phyloP scores from a whole-genome alignment of 2,888 invertebrate species.

The Tetramorium bicarinatum region DNA sequence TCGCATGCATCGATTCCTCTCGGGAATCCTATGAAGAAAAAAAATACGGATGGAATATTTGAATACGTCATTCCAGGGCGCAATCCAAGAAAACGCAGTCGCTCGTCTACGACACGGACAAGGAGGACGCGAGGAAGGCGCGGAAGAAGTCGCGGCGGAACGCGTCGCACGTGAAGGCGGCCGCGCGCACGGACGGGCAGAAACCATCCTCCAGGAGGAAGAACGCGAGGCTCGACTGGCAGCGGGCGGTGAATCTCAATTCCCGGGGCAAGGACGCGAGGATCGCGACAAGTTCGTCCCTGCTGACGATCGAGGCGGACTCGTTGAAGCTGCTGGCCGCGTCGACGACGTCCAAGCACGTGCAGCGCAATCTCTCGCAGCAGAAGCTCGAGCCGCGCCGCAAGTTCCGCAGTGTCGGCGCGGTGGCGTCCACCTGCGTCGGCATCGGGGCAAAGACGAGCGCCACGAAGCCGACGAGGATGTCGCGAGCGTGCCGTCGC shows the following conservation, averaged over 20 bases:
- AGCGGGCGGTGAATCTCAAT: constrained; percentile 75
- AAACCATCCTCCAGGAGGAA: constrained; percentile 79
- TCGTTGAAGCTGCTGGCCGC: constrained; percentile 76
- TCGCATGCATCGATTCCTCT: neutral
- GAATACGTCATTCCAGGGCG: constrained; percentile 4
- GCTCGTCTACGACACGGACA: constrained; percentile 70
- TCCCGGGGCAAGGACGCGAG: constrained; percentile 64
- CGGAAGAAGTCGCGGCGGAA: constrained; percentile 62
- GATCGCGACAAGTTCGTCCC: constrained; percentile 45
- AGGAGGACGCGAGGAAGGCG: constrained; percentile 68
- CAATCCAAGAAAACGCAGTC: constrained; percentile 88
- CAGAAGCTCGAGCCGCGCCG: constrained; percentile 79
- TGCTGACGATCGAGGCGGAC: constrained; percentile 76
- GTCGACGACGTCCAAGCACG: constrained; percentile 66
- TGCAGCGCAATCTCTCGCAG: constrained; percentile 61
- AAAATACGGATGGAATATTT: neutral
- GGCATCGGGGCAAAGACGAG: neutral
- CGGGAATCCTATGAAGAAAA: neutral
- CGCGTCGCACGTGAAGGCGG: constrained; percentile 21
- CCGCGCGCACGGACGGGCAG: constrained; percentile 63
- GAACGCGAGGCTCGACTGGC: constrained; percentile 77
- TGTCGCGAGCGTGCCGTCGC: neutral
- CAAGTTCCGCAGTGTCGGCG: constrained; percentile 30
- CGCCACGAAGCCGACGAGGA: constrained; percentile 38
- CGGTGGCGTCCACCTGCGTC: constrained; percentile 28